Base-by-base conservation (phyloP, 2,113 vertebrate genomes). In the Scatophagus argus region DNA sequence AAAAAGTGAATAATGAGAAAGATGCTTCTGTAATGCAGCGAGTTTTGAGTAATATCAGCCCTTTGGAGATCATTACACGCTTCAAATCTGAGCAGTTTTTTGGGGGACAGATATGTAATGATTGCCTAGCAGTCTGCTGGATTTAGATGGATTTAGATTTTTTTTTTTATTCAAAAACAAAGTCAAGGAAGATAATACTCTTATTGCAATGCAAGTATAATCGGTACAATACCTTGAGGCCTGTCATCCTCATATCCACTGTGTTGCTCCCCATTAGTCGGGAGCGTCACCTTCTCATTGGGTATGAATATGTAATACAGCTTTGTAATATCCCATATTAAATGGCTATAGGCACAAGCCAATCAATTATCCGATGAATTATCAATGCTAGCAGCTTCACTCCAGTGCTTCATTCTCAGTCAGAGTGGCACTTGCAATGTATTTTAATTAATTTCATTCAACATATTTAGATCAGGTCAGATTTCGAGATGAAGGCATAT, bases 331-430 rank as follows among this genome's bases (percentile, higher is more conserved):
- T 61, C 31, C 47, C 39, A 44, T 32, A 74, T 80, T 54, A 79
- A 86, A 79, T 5, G 34, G 23, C 56, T 59, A 39, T 62, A 61
- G 34, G 71, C 81, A 64, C 47, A 56, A 47, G 78, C 55, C 43
- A 79, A 89, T 90, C 77, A 69, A 80, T 83, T 65, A 77, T 78
- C 68, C 9, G 41, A 74, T 79, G 56, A 86, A 85, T 84, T 71
- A 78, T 82, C 55, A 69, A 68, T 44, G 59, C 47, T 11, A 29
- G 29, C 17, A 6, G 16, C 21, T 66, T 75, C 38, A 47, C 34
- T 64, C 16, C 31, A 78, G 46, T 17, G 43, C 36, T 36, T 29
- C 32, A n/a, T 2, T 75, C 58, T 72, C 51, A 49, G 36, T 56
- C 36, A 44, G 41, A 54, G 56, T 11, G 46, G 23, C 17, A 44